Base-by-base conservation (phyloP, 1,140 invertebrate genomes). In the Drosophila novamexicana region DNA sequence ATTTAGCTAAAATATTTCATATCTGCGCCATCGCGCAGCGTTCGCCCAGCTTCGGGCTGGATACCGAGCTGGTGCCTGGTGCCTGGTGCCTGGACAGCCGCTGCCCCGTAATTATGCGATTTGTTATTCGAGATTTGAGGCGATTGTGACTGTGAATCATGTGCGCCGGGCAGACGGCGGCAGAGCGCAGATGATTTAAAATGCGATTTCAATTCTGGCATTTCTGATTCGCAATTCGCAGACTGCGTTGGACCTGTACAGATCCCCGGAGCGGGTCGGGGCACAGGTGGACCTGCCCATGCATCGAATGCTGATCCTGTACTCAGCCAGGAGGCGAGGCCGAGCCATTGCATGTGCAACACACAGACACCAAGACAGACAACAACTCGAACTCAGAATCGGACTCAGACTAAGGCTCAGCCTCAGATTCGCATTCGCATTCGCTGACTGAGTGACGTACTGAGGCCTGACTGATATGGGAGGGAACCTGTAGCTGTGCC, bases 121-220 rank as follows among this genome's bases (percentile, higher is more conserved):
- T 91, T 91, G 91, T 91, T 91, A 91, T 91, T 86, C 78, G 84
- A 91, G 91, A 91, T 91, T 91, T 91, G 88, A 91, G 90, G 82
- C 85, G 90, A 91, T 91, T 91, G 90, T 89, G 90, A 91, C 83
- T 91, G 86, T 88, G 90, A 91, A 91, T 85, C 86, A 85, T 83
- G 84, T 75, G 79, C 73, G 59, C 42, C 52, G 44, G 68, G 14
- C 32, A 45, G 53, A 63, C 40, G 34, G 34, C 18, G 44, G 59
- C 22, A 54, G 44, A 50, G 62, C 49, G 80, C 54, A 90, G 86
- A 91, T 91, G 90, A 91, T 91, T 91, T 91, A 91, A 91, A 91
- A 91, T 91, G 82, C 90, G 90, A 91, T 91, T 91, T 91, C 90
- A 91, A 91, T 91, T 90, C 90, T 91, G 90, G 90, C 90, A 91